Evolutionary conservation across 2,113 vertebrate genomes (phyloP).

Genomic region (Oceanites oceanicus): DNA sequence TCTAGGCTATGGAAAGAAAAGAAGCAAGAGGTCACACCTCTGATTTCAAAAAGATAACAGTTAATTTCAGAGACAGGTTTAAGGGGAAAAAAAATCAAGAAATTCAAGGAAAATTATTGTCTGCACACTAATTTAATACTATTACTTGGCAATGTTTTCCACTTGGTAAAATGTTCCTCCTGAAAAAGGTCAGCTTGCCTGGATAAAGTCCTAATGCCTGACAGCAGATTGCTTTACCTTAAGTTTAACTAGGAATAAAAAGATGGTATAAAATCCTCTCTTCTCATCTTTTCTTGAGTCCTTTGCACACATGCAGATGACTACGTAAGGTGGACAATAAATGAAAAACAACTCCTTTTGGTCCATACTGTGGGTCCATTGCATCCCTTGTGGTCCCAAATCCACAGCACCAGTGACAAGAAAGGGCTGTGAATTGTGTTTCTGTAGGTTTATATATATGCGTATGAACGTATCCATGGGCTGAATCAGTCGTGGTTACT

Average conservation of each 20-base stretch:
- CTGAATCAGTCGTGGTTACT: neutral
- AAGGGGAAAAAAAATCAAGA: neutral
- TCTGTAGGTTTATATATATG: neutral
- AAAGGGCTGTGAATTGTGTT: neutral
- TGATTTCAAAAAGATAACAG: slow-evolving; percentile 1
- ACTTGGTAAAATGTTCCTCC: slow-evolving; percentile 39
- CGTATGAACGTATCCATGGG: fast-evolving
- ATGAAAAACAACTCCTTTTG: neutral
- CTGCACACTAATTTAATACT: neutral
- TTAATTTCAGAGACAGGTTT: neutral
- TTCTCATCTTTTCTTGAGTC: neutral
- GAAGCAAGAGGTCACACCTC: neutral
- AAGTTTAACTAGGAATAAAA: neutral
- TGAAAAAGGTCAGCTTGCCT: slow-evolving; percentile 36
- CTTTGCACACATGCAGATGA: neutral
- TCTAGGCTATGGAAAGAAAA: neutral
- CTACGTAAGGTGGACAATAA: neutral
- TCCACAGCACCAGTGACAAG: fast-evolving
- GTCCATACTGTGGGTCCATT: fast-evolving
- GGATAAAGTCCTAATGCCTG: neutral
- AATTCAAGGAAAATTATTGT: slow-evolving; percentile 14
- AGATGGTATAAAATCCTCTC: neutral
- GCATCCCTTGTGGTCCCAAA: neutral
- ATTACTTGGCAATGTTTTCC: slow-evolving; percentile 33
- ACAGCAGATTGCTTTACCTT: slow-evolving; percentile 8